These are phyloP conservation scores for Paramormyrops kingsleyae DNA, from an alignment of 2,113 vertebrate genomes.

Conservation along the genomic window DNA sequence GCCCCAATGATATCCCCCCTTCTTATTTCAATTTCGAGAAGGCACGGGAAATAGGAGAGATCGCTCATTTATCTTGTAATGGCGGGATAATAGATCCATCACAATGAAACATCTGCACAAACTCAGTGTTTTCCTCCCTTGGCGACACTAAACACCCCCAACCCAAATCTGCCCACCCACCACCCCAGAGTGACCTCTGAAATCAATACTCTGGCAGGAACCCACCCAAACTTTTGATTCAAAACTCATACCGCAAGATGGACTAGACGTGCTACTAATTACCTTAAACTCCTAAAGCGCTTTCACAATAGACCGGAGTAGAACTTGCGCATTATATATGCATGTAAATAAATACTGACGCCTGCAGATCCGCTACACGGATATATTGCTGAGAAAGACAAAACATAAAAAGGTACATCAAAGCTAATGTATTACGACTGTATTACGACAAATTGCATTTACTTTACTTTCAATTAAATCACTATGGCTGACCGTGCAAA, in stretches of 20 bases:
- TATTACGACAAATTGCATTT: background rate
- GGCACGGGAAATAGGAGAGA: slow-evolving; percentile 78
- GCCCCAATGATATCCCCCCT: slow-evolving; percentile 73
- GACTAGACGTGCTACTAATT: background rate
- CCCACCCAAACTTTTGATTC: slow-evolving; percentile 28
- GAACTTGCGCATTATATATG: background rate
- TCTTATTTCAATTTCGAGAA: slow-evolving; percentile 97
- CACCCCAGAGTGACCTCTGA: background rate
- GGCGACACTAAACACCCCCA: slow-evolving; percentile 36
- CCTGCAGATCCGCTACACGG: background rate
- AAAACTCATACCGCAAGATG: background rate
- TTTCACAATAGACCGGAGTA: background rate
- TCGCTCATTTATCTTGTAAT: slow-evolving; percentile 99
- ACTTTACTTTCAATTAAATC: background rate
- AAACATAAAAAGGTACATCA: background rate
- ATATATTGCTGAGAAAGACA: slow-evolving; percentile 5
- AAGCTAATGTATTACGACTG: background rate
- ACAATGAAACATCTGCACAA: slow-evolving; percentile 91
- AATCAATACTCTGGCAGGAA: slow-evolving; percentile 56
- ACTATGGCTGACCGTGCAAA: background rate
- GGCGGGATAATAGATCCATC: slow-evolving; percentile 99
- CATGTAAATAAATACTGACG: slow-evolving; percentile 3
- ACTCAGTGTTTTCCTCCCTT: slow-evolving; percentile 60
- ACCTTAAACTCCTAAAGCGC: background rate
- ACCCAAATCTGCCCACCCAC: background rate